These are phyloP conservation scores for Apocheima hispidaria DNA, from an alignment of 2,888 invertebrate species.

Conservation along the genomic window DNA sequence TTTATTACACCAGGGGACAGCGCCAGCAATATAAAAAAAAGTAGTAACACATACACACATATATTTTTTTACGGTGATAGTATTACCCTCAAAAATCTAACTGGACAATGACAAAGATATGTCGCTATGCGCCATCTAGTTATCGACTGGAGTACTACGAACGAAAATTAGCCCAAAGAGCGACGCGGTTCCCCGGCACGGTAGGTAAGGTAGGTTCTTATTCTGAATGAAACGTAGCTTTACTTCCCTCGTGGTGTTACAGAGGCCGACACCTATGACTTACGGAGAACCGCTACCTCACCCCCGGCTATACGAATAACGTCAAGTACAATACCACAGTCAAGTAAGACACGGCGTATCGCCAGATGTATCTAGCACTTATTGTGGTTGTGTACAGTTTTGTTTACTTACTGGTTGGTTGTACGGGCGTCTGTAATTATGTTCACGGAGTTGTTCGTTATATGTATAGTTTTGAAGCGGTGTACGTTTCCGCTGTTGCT, in stretches of 20 bases:
- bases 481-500: background rate
- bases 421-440: background rate
- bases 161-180: background rate
- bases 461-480: background rate
- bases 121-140: conserved; percentile 32
- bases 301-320: conserved; percentile 62
- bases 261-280: conserved; percentile 65
- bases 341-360: conserved; percentile 63
- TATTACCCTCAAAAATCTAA: background rate
- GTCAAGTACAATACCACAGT: conserved; percentile 56
- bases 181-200: background rate
- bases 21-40: no score
- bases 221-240: background rate
- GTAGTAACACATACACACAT: background rate
- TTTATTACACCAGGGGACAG: no score
- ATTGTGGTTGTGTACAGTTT: conserved; percentile 22
- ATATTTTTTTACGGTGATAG: background rate
- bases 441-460: conserved; percentile 4
- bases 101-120: background rate
- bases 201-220: background rate
- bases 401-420: background rate
- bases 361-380: conserved; percentile 36
- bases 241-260: conserved; percentile 55
- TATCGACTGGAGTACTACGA: conserved; percentile 19
- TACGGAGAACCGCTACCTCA: conserved; percentile 60